Evolutionary conservation across 92 coral and sea anemone genomes (phyloP).

Genomic region (Heliopora coerulea): DNA sequence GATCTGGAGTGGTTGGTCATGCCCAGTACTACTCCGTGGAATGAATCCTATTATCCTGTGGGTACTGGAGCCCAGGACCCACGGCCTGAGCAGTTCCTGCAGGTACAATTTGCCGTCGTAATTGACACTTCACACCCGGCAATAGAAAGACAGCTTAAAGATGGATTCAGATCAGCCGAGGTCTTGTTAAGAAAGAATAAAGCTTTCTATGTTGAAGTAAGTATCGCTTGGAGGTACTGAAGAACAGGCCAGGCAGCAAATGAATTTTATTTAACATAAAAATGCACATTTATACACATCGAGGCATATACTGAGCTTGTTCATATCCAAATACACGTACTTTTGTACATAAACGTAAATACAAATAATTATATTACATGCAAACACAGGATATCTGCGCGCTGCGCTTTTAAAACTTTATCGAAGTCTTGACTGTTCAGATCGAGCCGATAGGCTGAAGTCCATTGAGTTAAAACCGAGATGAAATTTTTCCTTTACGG

Average conservation of each 20-base stretch:
- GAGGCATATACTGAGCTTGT: no score
- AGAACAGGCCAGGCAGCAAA: background rate
- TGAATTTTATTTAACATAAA: background rate
- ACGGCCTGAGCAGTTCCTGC: conserved; percentile 58
- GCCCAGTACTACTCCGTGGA: conserved; percentile 73
- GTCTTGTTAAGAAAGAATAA: conserved; percentile 52
- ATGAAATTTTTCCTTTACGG: no score
- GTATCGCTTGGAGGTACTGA: no score
- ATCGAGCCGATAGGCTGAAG: no score
- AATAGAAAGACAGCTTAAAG: conserved; percentile 56
- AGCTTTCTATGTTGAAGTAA: conserved; percentile 74
- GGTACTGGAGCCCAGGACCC: conserved; percentile 64
- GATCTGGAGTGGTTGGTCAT: conserved; percentile 92
- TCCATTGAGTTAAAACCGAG: no score
- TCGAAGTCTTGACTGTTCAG: no score
- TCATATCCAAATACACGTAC: no score
- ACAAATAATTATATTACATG: no score
- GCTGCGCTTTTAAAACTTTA: no score
- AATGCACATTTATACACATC: no score
- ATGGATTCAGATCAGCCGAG: conserved; percentile 61
- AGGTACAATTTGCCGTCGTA: conserved; percentile 72
- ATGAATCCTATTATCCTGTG: conserved; percentile 63
- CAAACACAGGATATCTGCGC: no score
- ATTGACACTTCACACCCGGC: conserved; percentile 65
- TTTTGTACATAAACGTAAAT: no score